These are phyloP conservation scores for Polymixis lichenea DNA, from an alignment of 2,888 invertebrate genomes.

Conservation along the genomic window DNA sequence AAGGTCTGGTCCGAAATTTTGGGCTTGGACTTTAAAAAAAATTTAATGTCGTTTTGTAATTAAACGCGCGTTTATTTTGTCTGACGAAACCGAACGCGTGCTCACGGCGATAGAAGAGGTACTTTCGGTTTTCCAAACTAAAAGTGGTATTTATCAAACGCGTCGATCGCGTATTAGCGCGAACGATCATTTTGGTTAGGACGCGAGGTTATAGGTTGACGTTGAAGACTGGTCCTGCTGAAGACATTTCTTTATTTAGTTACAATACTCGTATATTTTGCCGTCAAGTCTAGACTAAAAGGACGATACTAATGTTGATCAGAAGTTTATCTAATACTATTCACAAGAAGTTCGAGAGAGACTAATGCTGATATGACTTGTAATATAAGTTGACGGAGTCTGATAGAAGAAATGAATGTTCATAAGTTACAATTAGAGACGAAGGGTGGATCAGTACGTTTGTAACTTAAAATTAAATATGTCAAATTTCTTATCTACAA, in stretches of 20 bases:
- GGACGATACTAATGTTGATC: constrained; percentile 58
- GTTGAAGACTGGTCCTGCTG: constrained; percentile 24
- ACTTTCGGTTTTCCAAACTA: no score
- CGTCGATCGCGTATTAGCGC: no score
- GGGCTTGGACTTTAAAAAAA: not conserved
- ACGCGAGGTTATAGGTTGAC: no score
- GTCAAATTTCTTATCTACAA: not conserved
- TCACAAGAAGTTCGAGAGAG: constrained; percentile 46
- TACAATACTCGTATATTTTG: constrained; percentile 6
- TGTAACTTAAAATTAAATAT: constrained; percentile 2
- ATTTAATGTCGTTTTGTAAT: not conserved
- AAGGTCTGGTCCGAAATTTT: not conserved
- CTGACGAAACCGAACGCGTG: no score
- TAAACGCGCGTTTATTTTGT: not conserved
- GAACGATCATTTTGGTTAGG: no score
- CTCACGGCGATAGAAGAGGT: no score
- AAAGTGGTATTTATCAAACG: no score
- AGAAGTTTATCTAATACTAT: constrained; percentile 56
- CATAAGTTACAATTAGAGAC: constrained; percentile 27
- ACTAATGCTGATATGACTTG: constrained; percentile 37
- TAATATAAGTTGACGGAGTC: constrained; percentile 54
- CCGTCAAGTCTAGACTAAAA: constrained; percentile 61
- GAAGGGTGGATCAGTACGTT: not conserved
- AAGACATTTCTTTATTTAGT: not conserved
- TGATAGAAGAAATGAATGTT: constrained; percentile 41